A percentile compares a stretch with the other conserved stretches of the same genome.
Evolutionary conservation across 2,797 vertebrate species (phyloP).

Genomic region (Rhynchonycteris naso): DNA sequence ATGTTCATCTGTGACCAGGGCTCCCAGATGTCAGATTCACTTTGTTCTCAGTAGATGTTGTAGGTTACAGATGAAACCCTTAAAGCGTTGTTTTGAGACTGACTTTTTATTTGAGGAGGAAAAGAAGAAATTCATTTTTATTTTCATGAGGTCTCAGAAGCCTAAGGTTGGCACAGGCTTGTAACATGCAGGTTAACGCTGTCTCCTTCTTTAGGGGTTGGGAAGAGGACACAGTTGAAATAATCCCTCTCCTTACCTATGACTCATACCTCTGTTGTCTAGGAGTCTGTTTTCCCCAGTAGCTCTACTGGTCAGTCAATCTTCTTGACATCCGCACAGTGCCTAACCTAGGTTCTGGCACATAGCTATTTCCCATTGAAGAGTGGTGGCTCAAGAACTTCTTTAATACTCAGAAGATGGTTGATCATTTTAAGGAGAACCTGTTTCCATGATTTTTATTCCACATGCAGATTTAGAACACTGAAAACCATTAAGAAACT

Average conservation of each 20-base stretch:
- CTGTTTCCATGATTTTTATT: not conserved
- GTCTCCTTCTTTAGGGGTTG: not conserved
- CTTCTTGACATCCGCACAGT: not conserved
- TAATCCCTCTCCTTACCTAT: not conserved
- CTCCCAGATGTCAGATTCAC: not conserved
- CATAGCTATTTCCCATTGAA: not conserved
- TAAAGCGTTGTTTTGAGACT: not conserved
- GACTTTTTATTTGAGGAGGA: not conserved
- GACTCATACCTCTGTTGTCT: not conserved
- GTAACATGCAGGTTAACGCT: not conserved
- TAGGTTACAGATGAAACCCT: not conserved
- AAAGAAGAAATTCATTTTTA: not conserved
- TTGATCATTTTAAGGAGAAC: not conserved
- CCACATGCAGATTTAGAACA: not conserved
- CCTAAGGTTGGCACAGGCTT: not conserved
- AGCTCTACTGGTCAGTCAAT: not conserved
- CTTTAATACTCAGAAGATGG: not conserved
- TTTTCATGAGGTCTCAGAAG: not conserved
- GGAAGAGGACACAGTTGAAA: not conserved
- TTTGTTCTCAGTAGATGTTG: not conserved
- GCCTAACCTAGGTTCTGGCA: not conserved
- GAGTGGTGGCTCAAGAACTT: not conserved
- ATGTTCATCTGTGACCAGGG: accelerated
- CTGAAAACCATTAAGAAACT: not conserved
- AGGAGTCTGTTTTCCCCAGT: not conserved